A percentile compares a stretch with the other conserved stretches of the same genome.
phyloP scores from a whole-genome alignment of 1,140 invertebrate genomes.

The Ceratitis capitata region DNA sequence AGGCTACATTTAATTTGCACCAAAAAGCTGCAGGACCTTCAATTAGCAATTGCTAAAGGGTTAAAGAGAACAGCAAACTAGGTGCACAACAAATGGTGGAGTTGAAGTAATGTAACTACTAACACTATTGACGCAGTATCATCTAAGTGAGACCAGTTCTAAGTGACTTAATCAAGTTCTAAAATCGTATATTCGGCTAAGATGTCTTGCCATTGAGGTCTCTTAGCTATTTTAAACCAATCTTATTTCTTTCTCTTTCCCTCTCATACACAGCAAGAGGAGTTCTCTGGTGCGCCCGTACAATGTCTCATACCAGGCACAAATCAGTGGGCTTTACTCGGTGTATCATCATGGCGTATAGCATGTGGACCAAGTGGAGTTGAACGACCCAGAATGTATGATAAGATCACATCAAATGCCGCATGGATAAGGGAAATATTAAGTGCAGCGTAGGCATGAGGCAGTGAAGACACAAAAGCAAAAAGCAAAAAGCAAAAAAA shows the following conservation, averaged over 20 bases:
- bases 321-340: constrained; percentile 76
- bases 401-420: constrained; percentile 80
- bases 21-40: no score
- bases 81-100: no score
- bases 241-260: neutral
- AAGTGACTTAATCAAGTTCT: no score
- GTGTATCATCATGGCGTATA: constrained; percentile 84
- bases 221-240: neutral
- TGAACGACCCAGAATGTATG: constrained; percentile 81
- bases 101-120: no score
- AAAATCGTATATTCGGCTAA: no score
- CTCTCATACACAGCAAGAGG: constrained; percentile 75
- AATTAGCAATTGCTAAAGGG: no score
- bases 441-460: constrained; percentile 52
- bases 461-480: neutral
- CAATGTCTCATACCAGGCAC: constrained; percentile 75
- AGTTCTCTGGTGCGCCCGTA: constrained; percentile 85
- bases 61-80: no score
- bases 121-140: no score
- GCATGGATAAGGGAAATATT: constrained; percentile 83
- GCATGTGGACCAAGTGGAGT: constrained; percentile 76
- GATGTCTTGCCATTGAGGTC: no score
- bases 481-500: neutral
- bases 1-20: no score
- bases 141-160: no score